These are phyloP conservation scores for Nerophis lumbriciformis DNA, from an alignment of 2,113 vertebrate species.

Conservation along the genomic window DNA sequence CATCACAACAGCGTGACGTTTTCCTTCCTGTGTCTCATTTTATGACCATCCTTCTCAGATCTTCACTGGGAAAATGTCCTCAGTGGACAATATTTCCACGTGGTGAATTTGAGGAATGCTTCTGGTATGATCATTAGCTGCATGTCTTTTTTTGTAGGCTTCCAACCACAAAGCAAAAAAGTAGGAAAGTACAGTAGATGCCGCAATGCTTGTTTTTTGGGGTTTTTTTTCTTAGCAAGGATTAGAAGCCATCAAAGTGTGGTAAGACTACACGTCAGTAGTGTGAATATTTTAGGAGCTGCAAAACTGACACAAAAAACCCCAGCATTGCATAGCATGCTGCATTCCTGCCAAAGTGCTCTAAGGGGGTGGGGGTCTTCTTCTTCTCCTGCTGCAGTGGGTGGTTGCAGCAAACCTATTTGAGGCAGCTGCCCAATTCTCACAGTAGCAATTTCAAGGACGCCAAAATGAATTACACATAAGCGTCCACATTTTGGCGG, in stretches of 20 bases:
- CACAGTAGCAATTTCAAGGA: constrained; percentile 71
- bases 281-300: constrained; percentile 14
- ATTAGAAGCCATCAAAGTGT: background rate
- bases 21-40: background rate
- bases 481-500: constrained; percentile 49
- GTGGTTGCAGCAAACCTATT: constrained; percentile 24
- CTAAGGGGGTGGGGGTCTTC: constrained; percentile 22
- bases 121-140: too few relatives aligned
- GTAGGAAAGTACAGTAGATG: background rate
- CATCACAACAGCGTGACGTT: too few relatives aligned
- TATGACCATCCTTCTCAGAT: background rate
- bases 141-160: background rate
- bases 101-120: too few relatives aligned
- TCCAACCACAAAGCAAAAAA: background rate
- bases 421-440: constrained; percentile 68
- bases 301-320: constrained; percentile 27
- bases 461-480: constrained; percentile 66
- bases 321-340: constrained; percentile 18
- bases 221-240: background rate
- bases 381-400: constrained; percentile 27
- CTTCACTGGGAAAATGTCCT: background rate
- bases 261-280: too few relatives aligned
- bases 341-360: background rate
- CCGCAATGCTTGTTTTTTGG: background rate
- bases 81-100: background rate